These are phyloP conservation scores for Metaphire vulgaris DNA, from an alignment of 1,140 invertebrate species.

Conservation along the genomic window DNA sequence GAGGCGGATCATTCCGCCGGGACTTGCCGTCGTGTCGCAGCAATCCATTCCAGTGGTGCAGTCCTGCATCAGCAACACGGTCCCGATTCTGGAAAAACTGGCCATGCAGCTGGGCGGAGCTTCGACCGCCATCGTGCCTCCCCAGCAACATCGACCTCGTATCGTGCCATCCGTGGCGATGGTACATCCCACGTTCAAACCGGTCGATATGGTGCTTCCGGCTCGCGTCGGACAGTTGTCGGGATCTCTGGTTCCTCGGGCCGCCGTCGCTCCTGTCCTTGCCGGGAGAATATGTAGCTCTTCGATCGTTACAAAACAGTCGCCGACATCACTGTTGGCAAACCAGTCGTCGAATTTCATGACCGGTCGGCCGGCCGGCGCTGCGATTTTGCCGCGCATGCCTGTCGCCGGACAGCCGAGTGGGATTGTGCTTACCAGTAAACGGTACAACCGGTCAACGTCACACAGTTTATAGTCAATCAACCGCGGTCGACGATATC, in stretches of 20 bases:
- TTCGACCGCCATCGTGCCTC: conserved; percentile 33
- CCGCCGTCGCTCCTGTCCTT: background rate
- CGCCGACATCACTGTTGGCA: background rate
- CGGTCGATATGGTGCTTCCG: background rate
- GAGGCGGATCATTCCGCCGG: conserved; percentile 20
- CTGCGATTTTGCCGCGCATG: background rate
- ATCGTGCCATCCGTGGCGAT: background rate
- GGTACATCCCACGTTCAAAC: background rate
- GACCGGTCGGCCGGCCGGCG: background rate
- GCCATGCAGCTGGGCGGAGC: conserved; percentile 26
- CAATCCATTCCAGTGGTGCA: conserved; percentile 26
- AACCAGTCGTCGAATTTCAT: background rate
- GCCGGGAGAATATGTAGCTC: background rate
- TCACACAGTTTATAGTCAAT: background rate
- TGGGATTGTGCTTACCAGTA: background rate
- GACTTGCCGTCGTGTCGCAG: conserved; percentile 17
- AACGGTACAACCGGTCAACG: background rate
- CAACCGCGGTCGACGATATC: background rate
- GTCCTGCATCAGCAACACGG: conserved; percentile 18
- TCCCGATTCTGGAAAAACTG: conserved; percentile 36
- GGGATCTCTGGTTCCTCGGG: background rate
- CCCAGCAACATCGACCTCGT: background rate
- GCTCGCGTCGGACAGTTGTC: background rate
- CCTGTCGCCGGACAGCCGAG: background rate
- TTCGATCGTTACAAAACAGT: background rate